phyloP scores from a whole-genome alignment of 2,113 vertebrate species.

The Silurus glanis region DNA sequence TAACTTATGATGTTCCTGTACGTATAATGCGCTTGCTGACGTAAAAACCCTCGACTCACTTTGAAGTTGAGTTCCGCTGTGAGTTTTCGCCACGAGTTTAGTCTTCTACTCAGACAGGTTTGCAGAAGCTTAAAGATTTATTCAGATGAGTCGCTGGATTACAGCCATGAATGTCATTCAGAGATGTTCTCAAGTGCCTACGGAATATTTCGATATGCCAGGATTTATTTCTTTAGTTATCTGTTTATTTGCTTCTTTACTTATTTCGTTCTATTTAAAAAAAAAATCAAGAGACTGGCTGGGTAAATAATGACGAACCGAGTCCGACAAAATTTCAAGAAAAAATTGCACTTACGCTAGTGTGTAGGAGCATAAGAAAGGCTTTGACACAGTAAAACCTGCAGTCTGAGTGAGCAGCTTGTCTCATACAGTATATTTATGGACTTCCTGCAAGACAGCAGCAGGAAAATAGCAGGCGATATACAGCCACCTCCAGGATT shows the following conservation, averaged over 20 bases:
- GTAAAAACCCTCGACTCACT: slow-evolving; percentile 62
- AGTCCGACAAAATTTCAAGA: slow-evolving; percentile 17
- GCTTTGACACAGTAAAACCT: slow-evolving; percentile 18
- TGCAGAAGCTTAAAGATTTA: slow-evolving; percentile 63
- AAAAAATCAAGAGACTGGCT: neutral
- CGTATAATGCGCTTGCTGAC: slow-evolving; percentile 70
- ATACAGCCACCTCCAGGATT: slow-evolving; percentile 4
- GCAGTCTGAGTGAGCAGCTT: slow-evolving; percentile 7
- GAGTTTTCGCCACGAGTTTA: slow-evolving; percentile 64
- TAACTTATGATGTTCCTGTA: slow-evolving; percentile 55
- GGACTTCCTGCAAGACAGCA: slow-evolving; percentile 24
- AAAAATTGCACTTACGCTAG: slow-evolving; percentile 17
- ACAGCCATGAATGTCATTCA: slow-evolving; percentile 60
- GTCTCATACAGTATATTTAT: slow-evolving; percentile 36
- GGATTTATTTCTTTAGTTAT: neutral
- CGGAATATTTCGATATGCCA: neutral
- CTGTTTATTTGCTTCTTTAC: neutral
- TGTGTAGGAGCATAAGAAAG: slow-evolving; percentile 53
- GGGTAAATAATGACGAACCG: slow-evolving; percentile 20
- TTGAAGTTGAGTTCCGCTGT: slow-evolving; percentile 66
- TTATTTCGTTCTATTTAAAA: neutral
- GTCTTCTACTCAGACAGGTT: slow-evolving; percentile 64
- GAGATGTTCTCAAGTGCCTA: slow-evolving; percentile 28
- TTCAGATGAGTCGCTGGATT: slow-evolving; percentile 67
- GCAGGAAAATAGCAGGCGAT: slow-evolving; percentile 1